Conservation (phyloP, 2,113 vertebrate species). For the Engraulis encrasicolus region DNA sequence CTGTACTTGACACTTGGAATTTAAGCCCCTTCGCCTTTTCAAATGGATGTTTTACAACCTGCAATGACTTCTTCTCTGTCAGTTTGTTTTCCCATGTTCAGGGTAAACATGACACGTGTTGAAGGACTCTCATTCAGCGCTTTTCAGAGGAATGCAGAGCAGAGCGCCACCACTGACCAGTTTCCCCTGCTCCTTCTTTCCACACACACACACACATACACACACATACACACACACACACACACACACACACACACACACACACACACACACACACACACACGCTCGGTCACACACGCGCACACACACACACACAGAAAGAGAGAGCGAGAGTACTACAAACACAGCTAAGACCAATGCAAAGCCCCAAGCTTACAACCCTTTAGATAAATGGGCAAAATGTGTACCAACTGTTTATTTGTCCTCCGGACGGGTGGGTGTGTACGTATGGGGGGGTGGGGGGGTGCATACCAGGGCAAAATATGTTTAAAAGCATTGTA, state of each 20-base stretch:
- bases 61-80: constrained; percentile 57
- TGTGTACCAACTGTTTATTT: constrained; percentile 38
- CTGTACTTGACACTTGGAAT: constrained; percentile 58
- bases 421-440: constrained; percentile 34
- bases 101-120: constrained; percentile 68
- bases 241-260: no score
- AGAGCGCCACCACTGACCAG: background rate
- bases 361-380: constrained; percentile 36
- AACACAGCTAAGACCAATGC: constrained; percentile 1
- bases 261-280: no score
- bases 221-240: no score
- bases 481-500: constrained; percentile 50
- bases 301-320: no score
- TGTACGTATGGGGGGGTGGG: constrained; percentile 60
- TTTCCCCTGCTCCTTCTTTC: background rate
- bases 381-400: constrained; percentile 51
- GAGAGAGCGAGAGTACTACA: background rate
- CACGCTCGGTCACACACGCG: no score
- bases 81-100: constrained; percentile 64
- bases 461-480: constrained; percentile 43
- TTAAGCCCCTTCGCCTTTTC: constrained; percentile 51
- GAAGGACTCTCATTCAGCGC: constrained; percentile 65
- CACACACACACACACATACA: background rate
- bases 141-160: constrained; percentile 51
- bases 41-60: constrained; percentile 61